Evolutionary conservation across 2,797 vertebrate species (phyloP).

Genomic region (Cichlasoma orientale): DNA sequence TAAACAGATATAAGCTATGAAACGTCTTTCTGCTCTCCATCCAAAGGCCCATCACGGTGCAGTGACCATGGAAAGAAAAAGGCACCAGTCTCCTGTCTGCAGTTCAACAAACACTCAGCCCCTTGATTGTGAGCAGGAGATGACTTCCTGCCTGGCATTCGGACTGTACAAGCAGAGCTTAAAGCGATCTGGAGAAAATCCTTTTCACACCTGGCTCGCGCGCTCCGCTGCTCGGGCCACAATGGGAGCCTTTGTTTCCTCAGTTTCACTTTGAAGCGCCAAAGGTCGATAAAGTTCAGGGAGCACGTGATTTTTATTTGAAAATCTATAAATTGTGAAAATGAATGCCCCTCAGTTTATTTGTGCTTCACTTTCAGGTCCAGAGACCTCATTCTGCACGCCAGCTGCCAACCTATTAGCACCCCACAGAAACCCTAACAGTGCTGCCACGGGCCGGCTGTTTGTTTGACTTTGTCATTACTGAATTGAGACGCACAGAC

Average conservation of each 20-base stretch:
- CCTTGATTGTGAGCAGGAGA: slow-evolving; percentile 7
- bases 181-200: slow-evolving; percentile 21
- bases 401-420: slow-evolving; percentile 73
- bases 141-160: slow-evolving; percentile 18
- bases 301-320: slow-evolving; percentile 75
- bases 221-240: slow-evolving; percentile 49
- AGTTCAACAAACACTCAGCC: slow-evolving; percentile 14
- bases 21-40: background rate
- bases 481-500: slow-evolving; percentile 59
- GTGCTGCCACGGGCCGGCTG: slow-evolving; percentile 51
- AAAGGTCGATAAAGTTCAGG: slow-evolving; percentile 73
- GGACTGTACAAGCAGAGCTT: slow-evolving; percentile 2
- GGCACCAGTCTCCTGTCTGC: background rate
- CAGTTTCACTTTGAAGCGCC: slow-evolving; percentile 50
- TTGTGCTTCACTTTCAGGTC: slow-evolving; percentile 62
- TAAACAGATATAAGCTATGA: background rate
- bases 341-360: slow-evolving; percentile 77
- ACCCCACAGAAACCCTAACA: slow-evolving; percentile 59
- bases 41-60: background rate
- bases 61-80: slow-evolving; percentile 5
- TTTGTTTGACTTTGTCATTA: slow-evolving; percentile 78
- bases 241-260: slow-evolving; percentile 71
- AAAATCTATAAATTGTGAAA: slow-evolving; percentile 80
- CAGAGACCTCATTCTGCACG: slow-evolving; percentile 47
- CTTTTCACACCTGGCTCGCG: slow-evolving; percentile 63